Evolutionary conservation across 1,140 invertebrate genomes (phyloP).

Genomic region (Papilio polyxenes): DNA sequence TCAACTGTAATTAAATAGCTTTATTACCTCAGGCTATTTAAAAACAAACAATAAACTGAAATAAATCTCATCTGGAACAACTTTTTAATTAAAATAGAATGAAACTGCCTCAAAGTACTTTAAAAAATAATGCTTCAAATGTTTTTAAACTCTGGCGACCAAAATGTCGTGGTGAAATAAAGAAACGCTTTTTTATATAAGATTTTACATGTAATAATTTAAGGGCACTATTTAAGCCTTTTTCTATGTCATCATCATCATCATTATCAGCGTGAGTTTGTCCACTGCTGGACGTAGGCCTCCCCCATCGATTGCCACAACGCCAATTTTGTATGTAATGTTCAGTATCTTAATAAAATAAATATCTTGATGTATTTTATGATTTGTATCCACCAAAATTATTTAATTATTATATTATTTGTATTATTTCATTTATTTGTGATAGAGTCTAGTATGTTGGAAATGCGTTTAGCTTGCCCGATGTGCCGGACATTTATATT

Average conservation of each 20-base stretch:
- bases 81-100: slow-evolving; percentile 23
- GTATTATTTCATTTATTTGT: neutral
- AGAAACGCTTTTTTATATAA: too few relatives aligned
- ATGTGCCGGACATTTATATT: neutral
- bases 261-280: too few relatives aligned
- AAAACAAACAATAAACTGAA: neutral
- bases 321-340: too few relatives aligned
- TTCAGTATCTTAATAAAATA: too few relatives aligned
- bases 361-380: too few relatives aligned
- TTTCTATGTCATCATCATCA: too few relatives aligned
- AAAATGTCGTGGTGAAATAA: neutral
- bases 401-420: too few relatives aligned
- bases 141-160: neutral
- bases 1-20: neutral
- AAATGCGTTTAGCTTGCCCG: slow-evolving; percentile 14
- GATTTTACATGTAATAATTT: too few relatives aligned
- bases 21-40: neutral
- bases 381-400: too few relatives aligned
- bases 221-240: too few relatives aligned
- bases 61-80: neutral
- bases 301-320: too few relatives aligned
- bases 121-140: neutral
- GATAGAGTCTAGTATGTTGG: neutral
- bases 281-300: too few relatives aligned
- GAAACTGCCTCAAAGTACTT: neutral